A percentile compares a stretch with the other conserved stretches of the same genome.
These are phyloP conservation scores for Strigamia transsilvanica DNA, from an alignment of 2,888 invertebrate genomes.

Conservation along the genomic window DNA sequence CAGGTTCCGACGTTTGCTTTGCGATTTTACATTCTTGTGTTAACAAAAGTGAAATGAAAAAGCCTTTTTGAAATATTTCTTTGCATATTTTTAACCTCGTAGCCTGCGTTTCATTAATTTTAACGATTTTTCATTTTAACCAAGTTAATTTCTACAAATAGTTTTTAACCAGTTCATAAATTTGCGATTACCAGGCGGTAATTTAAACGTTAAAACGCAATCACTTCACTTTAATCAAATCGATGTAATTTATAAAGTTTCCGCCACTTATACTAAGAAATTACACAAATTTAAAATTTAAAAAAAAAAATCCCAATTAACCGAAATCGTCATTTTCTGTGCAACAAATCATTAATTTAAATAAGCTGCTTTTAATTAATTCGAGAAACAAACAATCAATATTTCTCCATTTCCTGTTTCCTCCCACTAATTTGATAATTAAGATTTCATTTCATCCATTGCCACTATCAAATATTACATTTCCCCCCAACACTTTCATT, in stretches of 20 bases:
- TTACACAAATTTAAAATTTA: not conserved
- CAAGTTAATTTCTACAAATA: no score
- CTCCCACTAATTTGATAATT: constrained; percentile 2
- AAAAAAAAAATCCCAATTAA: not conserved
- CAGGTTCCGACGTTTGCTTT: constrained; percentile 5
- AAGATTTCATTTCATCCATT: not conserved
- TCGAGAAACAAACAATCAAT: not conserved
- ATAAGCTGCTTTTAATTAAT: not conserved
- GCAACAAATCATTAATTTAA: not conserved
- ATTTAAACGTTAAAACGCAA: no score
- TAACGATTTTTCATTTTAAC: no score
- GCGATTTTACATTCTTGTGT: constrained; percentile 35
- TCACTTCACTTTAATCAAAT: no score
- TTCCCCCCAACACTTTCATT: not conserved
- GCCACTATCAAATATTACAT: constrained; percentile 2
- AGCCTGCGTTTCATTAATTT: no score
- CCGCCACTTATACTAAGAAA: not conserved
- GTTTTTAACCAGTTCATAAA: no score
- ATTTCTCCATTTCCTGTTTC: constrained; percentile 16
- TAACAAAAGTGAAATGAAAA: constrained; percentile 19
- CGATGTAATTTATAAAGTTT: no score
- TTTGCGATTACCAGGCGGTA: no score
- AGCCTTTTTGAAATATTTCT: no score
- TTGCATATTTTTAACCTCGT: no score
- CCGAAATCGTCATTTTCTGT: not conserved